Evolutionary conservation across 1,140 invertebrate genomes (phyloP), one percentile per base, ranked within the genome.

Genomic region (Orius insidiosus): DNA sequence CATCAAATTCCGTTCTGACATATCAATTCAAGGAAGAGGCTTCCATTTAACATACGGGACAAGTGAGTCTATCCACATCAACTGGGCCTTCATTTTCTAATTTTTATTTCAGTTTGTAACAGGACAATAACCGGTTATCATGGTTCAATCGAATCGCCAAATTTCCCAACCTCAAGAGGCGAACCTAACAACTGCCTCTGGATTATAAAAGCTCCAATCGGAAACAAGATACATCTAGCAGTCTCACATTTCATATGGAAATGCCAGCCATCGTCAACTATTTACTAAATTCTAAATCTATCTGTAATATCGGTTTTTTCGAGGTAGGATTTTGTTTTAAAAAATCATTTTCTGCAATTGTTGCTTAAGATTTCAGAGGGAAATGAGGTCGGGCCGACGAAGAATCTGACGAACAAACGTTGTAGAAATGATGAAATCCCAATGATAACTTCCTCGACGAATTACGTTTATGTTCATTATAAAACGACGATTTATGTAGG

Each of bases 31-130:
- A 45, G 71, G 70, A 5, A 68, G 73, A 55, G 82, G 83, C 45
- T 87, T 87, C 53, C 67, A 76, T 50, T 55, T 84, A 1, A 72
- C 70, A 52, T 86, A 84, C 51, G 55, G 58, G 55, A 67, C 71
- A 45, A 51, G 71, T 73, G 57, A 59, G 9, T 40, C 7, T 16
- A n/a, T n/a, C n/a, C n/a, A n/a, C n/a, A n/a, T n/a, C n/a, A n/a
- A n/a, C n/a, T n/a, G n/a, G n/a, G n/a, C n/a, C n/a, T n/a, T n/a
- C n/a, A n/a, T n/a, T n/a, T n/a, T n/a, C n/a, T 24, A 24, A 24
- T 7, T 45, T 37, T 45, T 41, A n/a, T 61, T 52, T 51, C 60
- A 71, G 71, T 72, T 5, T 85, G 80, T 55, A 66, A 71, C 24
- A 68, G 63, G 13, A 70, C 61, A 41, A 6, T 83, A 9, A 68